Conservation (phyloP, 2,113 vertebrate species). For the Sigmodon hispidus region DNA sequence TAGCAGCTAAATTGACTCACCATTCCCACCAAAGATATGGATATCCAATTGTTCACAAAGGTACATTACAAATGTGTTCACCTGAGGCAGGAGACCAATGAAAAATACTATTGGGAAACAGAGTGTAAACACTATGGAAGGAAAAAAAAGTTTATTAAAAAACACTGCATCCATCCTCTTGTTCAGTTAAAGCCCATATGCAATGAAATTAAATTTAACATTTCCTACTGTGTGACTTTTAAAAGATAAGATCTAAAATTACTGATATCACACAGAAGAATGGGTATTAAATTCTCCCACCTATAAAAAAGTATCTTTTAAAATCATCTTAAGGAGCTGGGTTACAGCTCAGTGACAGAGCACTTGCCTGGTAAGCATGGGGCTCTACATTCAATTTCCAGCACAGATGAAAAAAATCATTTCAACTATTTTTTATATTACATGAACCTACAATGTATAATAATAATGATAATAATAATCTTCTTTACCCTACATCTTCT, state of each 20-base stretch:
- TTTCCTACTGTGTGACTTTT: slow-evolving; percentile 22
- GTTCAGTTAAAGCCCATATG: slow-evolving; percentile 49
- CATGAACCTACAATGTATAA: background rate
- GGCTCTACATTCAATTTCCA: background rate
- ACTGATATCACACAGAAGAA: background rate
- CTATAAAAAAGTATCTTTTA: slow-evolving; percentile 11
- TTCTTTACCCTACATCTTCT: background rate
- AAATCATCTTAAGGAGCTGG: slow-evolving; percentile 3
- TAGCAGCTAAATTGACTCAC: slow-evolving; percentile 85
- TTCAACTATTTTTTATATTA: background rate
- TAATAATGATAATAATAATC: background rate
- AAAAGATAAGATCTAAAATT: slow-evolving; percentile 28
- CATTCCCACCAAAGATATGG: slow-evolving; percentile 98
- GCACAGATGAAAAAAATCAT: background rate
- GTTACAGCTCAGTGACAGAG: background rate
- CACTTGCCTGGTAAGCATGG: background rate
- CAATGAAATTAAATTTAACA: background rate
- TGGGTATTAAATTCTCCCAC: slow-evolving; percentile 35
- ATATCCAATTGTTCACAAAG: slow-evolving; percentile 99
- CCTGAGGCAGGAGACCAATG: slow-evolving; percentile 97
- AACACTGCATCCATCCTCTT: background rate
- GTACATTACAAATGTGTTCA: slow-evolving; percentile 99
- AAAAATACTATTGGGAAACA: slow-evolving; percentile 99
- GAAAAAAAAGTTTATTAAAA: slow-evolving; percentile 68
- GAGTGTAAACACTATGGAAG: slow-evolving; percentile 93